Base-by-base conservation (phyloP, 2,888 invertebrate genomes). In the Nomada hirtipes region DNA sequence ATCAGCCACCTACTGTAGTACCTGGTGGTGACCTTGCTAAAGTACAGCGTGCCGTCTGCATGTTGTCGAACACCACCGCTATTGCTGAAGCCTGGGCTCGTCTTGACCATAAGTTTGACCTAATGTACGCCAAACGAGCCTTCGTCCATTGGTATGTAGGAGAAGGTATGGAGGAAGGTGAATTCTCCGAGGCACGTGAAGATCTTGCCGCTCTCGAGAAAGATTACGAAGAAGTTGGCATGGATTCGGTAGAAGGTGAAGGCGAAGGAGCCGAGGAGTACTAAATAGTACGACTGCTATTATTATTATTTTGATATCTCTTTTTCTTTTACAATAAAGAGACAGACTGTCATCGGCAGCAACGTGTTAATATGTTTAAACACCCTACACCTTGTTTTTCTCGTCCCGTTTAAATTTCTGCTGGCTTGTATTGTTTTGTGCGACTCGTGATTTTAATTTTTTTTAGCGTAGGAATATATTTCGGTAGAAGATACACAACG, bases 61-160 rank as follows among this genome's bases (percentile, higher is more conserved):
- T 99, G 98, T 96, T 99, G 95, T 98, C 98, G 93, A 99, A 99
- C 95, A 99, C 98, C 86, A 99, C 98, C 13, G 98, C 99, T 90
- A 99, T 99, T 94, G 98, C 98, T 15, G 98, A 99, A 94, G 98
- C 99, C 50, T 99, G 98, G 98, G 98, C 98, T 42, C 97, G 98
- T 92, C 96, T 99, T 80, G 98, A 99, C 95, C 98, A 98, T 94
- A 99, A 98, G 95, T 98, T 98, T 94, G 98, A 98, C 94, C 95
- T 98, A 85, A 98, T 98, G 98, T 99, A 98, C 94, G 98, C 98
- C 94, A 98, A 98, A 95, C 96, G 98, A 89, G 98, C 98, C 75
- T 99, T 99, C 95, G 98, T 98, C 82, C 98, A 98, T 94, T 98
- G 98, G 98, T 97, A 97, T 94, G 97, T 97, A 85, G 97, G 97